Percentiles rank a stretch among this genome's conserved stretches.
Evolutionary conservation across 2,113 vertebrate genomes (phyloP).

Genomic region (Ctenodactylus gundi): DNA sequence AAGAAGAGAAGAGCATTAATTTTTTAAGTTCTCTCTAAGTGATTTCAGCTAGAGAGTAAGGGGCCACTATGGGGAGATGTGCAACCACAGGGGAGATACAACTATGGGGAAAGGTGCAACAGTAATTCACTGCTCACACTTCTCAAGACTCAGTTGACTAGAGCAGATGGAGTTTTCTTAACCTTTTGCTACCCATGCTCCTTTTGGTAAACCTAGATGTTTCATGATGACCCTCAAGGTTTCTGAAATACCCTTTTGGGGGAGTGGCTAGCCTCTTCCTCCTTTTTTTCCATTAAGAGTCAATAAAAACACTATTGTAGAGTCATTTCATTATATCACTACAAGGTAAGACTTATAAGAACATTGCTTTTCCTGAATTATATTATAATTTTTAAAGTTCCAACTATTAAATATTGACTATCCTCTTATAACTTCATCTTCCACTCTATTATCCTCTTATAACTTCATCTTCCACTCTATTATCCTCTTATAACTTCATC

Average conservation of each 20-base stretch:
- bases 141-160: background rate
- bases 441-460: background rate
- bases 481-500: background rate
- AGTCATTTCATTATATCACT: background rate
- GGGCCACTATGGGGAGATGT: too few relatives aligned
- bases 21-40: background rate
- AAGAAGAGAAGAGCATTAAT: background rate
- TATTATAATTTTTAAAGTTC: background rate
- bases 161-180: background rate
- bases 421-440: background rate
- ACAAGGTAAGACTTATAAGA: background rate
- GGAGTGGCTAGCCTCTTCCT: rapidly evolving
- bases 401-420: background rate
- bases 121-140: background rate
- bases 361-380: background rate
- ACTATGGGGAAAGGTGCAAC: too few relatives aligned
- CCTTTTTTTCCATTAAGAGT: background rate
- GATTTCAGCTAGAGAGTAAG: background rate
- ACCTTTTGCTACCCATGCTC: background rate
- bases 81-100: too few relatives aligned
- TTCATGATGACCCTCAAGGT: background rate
- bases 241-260: background rate
- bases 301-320: background rate
- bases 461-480: background rate
- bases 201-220: background rate